Conservation (phyloP, 2,113 vertebrate genomes). For the Catagonus wagneri region DNA sequence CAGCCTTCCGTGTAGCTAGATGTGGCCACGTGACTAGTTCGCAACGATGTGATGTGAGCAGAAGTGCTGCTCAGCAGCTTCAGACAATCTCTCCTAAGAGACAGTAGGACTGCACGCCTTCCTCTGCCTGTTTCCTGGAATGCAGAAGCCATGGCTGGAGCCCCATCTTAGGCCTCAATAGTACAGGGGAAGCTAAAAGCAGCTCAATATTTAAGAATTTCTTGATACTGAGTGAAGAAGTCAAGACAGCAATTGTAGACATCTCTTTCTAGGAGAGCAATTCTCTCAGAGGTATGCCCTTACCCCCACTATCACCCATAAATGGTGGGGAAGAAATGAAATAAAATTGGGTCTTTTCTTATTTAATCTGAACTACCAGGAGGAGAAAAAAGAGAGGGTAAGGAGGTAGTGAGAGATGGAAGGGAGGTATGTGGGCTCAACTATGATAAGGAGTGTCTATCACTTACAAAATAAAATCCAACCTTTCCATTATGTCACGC, state of each 20-base stretch:
- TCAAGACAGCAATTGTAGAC: not conserved
- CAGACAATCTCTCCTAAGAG: not conserved
- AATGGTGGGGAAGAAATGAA: not conserved
- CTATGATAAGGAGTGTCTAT: not conserved
- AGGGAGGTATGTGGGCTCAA: not conserved
- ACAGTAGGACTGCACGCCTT: not conserved
- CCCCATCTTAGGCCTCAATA: not conserved
- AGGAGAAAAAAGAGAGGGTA: not conserved
- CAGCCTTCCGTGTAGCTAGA: not conserved
- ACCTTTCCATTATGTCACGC: not conserved
- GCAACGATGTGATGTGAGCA: not conserved
- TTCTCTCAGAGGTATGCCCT: not conserved
- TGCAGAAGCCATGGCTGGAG: not conserved
- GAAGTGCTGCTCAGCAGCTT: not conserved
- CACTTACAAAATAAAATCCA: not conserved
- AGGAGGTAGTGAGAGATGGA: not conserved
- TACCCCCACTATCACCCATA: not conserved
- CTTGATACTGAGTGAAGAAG: not conserved
- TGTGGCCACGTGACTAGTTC: not conserved
- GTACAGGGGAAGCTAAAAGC: not conserved
- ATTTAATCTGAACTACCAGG: not conserved
- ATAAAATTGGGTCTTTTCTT: conserved; percentile 16
- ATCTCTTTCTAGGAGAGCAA: not conserved
- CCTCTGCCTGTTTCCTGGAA: not conserved
- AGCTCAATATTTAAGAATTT: not conserved